A percentile compares a stretch with the other conserved stretches of the same genome.
Conservation (phyloP, 2,888 invertebrate genomes). For the Margaritifera margaritifera region DNA sequence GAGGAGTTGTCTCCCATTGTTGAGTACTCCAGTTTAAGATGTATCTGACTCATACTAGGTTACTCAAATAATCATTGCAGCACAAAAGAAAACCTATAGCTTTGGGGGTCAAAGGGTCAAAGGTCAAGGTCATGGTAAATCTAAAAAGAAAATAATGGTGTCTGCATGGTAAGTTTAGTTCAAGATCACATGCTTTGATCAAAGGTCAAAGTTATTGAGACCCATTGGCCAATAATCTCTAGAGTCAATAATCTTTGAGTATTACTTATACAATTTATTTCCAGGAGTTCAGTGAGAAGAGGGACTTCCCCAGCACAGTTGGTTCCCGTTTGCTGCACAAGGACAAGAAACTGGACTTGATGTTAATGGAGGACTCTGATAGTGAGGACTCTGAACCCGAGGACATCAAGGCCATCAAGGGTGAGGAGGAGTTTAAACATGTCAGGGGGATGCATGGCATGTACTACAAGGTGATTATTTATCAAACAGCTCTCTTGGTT, state of each 20-base stretch:
- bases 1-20: no score
- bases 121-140: no score
- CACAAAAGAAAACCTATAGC: no score
- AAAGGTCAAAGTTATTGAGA: no score
- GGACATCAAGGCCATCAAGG: slow-evolving; percentile 48
- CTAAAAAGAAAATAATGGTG: no score
- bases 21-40: no score
- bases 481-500: not conserved
- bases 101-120: no score
- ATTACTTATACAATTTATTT: not conserved
- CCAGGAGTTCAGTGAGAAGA: slow-evolving; percentile 23
- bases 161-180: no score
- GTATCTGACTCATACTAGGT: no score
- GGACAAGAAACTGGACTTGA: slow-evolving; percentile 55
- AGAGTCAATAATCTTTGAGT: not conserved
- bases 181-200: no score
- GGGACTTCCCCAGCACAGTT: slow-evolving; percentile 48
- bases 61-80: no score
- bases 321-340: slow-evolving; percentile 59
- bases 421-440: slow-evolving; percentile 60
- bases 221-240: no score
- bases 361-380: slow-evolving; percentile 46
- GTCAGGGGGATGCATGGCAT: slow-evolving; percentile 66
- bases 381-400: slow-evolving; percentile 47
- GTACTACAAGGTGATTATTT: slow-evolving; percentile 65